Base-by-base conservation (phyloP, 2,797 vertebrate genomes). In the Brotula barbata region DNA sequence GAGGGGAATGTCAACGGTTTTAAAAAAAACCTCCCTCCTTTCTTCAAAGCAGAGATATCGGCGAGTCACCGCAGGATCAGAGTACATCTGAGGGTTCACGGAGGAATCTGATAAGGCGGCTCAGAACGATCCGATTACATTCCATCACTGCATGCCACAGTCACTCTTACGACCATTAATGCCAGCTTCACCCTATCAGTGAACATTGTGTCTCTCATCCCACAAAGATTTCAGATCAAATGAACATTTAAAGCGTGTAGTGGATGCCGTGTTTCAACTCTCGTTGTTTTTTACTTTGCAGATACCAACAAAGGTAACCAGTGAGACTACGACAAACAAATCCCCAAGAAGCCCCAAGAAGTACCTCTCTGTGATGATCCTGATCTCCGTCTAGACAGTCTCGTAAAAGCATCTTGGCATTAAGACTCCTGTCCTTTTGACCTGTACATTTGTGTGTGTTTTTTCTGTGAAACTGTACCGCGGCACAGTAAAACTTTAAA, bases 231-330 rank as follows among this genome's bases (percentile, higher is more conserved):
- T n/a, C n/a, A n/a, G n/a, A n/a, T n/a, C n/a, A 33, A 6, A 33
- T 6, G 31, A 10, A 33, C 19, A 43, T 20, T 10, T 20, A 43
- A 12, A 11, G 36, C 6, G 36, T 37, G 36, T 37, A 37, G 11
- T 34, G 5, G 12, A 9, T 34, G 12, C 7, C 9, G 9, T 21
- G 41, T 10, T 37, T 9, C 5, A 20, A n/a, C 15, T 11, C 6
- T 61, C 15, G 59, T 15, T 45, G 15, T 42, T n/a, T 59, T 34
- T 7, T 66, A 43, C 66, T 40, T 58, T 70, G 15, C 68, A 89
- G 87, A 55, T 73, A 65, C 45, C 58, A 81, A 7, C 59, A 85
- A 62, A 75, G 45, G 5, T 85, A 82, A 54, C 52, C 64, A 31
- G 21, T 6, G 19, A 50, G 15, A 20, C 47, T 11, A 44, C 44